Percentiles rank a stretch among this genome's conserved stretches.
phyloP scores from a whole-genome alignment of 2,888 invertebrate genomes.

The Onthophagus sagittarius region DNA sequence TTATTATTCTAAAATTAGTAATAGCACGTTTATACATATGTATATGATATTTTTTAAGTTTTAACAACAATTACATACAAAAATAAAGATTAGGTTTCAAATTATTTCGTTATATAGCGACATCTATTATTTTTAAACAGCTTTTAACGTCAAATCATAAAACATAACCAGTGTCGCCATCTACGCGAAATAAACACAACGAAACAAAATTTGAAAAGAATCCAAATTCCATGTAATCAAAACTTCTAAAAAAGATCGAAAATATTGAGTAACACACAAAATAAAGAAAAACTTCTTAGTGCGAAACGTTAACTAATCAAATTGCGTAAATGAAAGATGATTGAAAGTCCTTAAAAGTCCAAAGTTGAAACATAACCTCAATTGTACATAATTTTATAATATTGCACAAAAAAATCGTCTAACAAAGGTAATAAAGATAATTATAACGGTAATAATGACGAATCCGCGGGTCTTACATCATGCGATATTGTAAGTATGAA shows the following conservation, averaged over 20 bases:
- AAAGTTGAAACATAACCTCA: background rate
- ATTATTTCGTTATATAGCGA: no score
- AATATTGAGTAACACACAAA: background rate
- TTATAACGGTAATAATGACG: background rate
- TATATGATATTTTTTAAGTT: no score
- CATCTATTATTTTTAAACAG: no score
- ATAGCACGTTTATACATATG: no score
- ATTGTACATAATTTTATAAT: background rate
- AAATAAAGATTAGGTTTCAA: no score
- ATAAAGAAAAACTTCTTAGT: background rate
- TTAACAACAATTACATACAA: no score
- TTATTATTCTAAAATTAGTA: no score
- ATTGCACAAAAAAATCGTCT: background rate
- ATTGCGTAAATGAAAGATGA: background rate
- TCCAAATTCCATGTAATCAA: background rate
- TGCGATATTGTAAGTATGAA: slow-evolving; percentile 1
- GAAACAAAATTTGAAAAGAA: background rate
- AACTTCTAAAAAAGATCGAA: background rate
- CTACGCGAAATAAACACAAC: background rate
- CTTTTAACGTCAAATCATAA: background rate
- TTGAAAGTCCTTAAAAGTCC: background rate
- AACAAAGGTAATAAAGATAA: background rate
- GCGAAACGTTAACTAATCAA: background rate
- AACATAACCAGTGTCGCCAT: background rate
- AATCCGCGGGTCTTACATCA: background rate